phyloP scores from a whole-genome alignment of 2,113 vertebrate species.

The Bufo gargarizans region DNA sequence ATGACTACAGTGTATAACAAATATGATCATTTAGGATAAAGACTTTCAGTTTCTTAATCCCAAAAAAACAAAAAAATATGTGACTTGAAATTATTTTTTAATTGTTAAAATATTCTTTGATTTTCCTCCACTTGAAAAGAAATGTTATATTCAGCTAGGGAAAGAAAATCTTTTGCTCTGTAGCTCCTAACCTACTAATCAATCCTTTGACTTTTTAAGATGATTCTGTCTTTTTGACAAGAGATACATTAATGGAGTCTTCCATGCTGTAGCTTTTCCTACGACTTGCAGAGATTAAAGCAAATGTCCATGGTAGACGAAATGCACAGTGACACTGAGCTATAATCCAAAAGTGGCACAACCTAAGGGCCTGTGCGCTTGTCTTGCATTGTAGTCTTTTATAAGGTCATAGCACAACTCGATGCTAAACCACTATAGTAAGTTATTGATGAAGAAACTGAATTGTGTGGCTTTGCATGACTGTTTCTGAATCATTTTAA shows the following conservation, averaged over 20 bases:
- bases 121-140: slow-evolving; percentile 3
- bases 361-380: slow-evolving; percentile 39
- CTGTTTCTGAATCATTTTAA: slow-evolving; percentile 25
- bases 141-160: neutral
- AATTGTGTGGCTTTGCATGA: neutral
- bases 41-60: neutral
- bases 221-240: slow-evolving; percentile 46
- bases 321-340: slow-evolving; percentile 55
- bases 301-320: slow-evolving; percentile 52
- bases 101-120: slow-evolving; percentile 26
- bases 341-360: slow-evolving; percentile 55
- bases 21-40: neutral
- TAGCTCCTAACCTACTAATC: slow-evolving; percentile 22
- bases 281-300: slow-evolving; percentile 55
- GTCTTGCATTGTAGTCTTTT: slow-evolving; percentile 55
- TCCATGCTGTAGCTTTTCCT: slow-evolving; percentile 39
- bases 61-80: neutral
- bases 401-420: slow-evolving; percentile 51
- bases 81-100: neutral
- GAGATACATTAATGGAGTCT: slow-evolving; percentile 44
- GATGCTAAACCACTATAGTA: slow-evolving; percentile 20
- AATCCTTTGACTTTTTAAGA: slow-evolving; percentile 41
- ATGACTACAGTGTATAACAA: no score
- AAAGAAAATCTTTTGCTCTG: neutral
- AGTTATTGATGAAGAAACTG: slow-evolving; percentile 49